Percentiles rank a stretch among this genome's conserved stretches.
Conservation (phyloP, 2,113 vertebrate genomes). For the western clawed frog (Xenopus tropicalis) region UCB_Xtro_10.0 CM004448.2:59763001-59763500, state of each 20-base stretch:
- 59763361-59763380: not conserved
- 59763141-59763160: too few species aligned
- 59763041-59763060: too few species aligned
- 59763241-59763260: not conserved
- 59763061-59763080: too few species aligned
- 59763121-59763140: too few species aligned
- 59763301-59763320: conserved; percentile 14
- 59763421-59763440: not conserved
- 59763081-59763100: too few species aligned
- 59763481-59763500: conserved; percentile 2
- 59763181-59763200: too few species aligned
- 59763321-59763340: conserved; percentile 9
- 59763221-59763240: too few species aligned
- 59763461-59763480: conserved; percentile 18
- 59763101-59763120: too few species aligned
- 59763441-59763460: conserved; percentile 9
- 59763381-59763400: not conserved
- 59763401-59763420: conserved; percentile 2
- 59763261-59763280: not conserved
- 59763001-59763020: too few species aligned
- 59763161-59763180: too few species aligned
- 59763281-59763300: not conserved
- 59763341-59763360: conserved; percentile 1
- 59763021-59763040: too few species aligned
- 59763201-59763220: too few species aligned